phyloP scores from a whole-genome alignment of 1,140 invertebrate genomes.

The Cyrtorhinus lividipennis region DNA sequence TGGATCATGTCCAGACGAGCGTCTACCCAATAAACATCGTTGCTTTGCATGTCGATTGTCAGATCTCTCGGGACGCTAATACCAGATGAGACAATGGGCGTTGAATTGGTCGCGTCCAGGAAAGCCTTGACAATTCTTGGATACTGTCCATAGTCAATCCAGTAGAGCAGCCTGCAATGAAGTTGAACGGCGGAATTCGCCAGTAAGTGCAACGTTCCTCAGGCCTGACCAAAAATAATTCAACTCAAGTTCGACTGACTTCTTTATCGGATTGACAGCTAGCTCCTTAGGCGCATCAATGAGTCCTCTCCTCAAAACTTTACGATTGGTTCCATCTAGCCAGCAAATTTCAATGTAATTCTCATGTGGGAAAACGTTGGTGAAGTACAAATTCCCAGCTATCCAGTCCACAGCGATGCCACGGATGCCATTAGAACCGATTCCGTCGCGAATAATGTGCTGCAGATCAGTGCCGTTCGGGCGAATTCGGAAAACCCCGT shows the following conservation, averaged over 20 bases:
- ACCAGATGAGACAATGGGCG: constrained; percentile 72
- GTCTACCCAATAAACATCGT: constrained; percentile 97
- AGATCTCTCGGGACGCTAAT: constrained; percentile 84
- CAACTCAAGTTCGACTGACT: constrained; percentile 37
- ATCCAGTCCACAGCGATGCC: constrained; percentile 94
- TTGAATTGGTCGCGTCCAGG: constrained; percentile 79
- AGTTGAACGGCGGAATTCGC: too few relatives aligned
- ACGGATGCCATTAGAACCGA: constrained; percentile 86
- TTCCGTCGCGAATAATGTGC: constrained; percentile 75
- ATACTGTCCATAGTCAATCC: constrained; percentile 97
- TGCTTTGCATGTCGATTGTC: constrained; percentile 83
- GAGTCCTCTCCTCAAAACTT: constrained; percentile 81
- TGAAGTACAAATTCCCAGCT: constrained; percentile 92
- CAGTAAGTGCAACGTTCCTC: too few relatives aligned
- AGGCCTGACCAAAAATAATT: constrained; percentile 1
- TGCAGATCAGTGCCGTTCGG: constrained; percentile 78
- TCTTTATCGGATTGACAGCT: constrained; percentile 90
- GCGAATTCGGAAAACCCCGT: constrained; percentile 80
- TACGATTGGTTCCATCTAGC: constrained; percentile 78
- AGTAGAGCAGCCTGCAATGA: constrained; percentile 57
- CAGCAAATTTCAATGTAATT: constrained; percentile 92
- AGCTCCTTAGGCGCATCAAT: constrained; percentile 86
- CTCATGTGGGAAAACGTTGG: constrained; percentile 93
- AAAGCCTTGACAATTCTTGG: constrained; percentile 82
- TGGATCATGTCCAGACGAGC: constrained; percentile 85